Percentiles rank a stretch among this genome's conserved stretches.
These are phyloP conservation scores for Nothocercus nigrocapillus DNA, from an alignment of 2,113 vertebrate genomes.

Conservation along the genomic window DNA sequence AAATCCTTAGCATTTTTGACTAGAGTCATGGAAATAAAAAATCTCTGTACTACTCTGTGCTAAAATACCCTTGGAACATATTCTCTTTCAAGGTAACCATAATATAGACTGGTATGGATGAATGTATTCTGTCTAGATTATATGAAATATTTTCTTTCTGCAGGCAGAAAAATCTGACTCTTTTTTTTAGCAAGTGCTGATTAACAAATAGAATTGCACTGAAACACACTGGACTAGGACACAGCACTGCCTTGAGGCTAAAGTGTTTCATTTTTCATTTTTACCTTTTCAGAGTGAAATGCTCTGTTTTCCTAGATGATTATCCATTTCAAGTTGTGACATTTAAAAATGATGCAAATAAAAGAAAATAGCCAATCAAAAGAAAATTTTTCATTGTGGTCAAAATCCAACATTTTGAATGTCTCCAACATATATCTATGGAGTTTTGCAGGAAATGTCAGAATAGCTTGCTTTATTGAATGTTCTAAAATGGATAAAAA, in stretches of 20 bases:
- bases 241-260: fast-evolving
- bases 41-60: not conserved
- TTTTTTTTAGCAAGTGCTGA: not conserved
- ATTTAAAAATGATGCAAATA: not conserved
- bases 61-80: not conserved
- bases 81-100: not conserved
- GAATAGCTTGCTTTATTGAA: not conserved
- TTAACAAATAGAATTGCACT: not conserved
- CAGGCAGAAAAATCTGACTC: not conserved
- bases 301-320: not conserved
- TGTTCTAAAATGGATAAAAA: not conserved
- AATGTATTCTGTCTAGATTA: not conserved
- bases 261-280: not conserved
- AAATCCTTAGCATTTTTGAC: not conserved
- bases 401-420: not conserved
- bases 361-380: not conserved
- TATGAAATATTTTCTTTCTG: not conserved
- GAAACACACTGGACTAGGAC: not conserved
- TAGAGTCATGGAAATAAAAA: not conserved
- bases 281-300: not conserved
- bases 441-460: not conserved
- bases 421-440: not conserved
- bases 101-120: not conserved
- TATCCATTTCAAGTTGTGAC: not conserved
- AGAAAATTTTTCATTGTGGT: not conserved